Base-by-base conservation (phyloP, 2,888 invertebrate species). In the Conus canariensis region DNA sequence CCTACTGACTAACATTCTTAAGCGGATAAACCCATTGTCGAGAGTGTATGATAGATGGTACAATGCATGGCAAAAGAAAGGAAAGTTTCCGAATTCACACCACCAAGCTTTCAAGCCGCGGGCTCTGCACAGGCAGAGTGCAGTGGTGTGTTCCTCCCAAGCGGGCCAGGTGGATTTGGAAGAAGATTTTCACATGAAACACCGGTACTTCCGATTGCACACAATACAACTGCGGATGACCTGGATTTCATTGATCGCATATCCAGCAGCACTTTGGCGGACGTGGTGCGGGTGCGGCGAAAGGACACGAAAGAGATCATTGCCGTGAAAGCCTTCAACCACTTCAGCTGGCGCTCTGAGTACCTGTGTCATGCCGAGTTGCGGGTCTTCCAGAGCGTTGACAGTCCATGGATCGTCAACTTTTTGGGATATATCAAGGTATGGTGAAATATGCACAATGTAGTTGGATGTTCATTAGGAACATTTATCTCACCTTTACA, bases 291-390 rank as follows among this genome's bases (percentile, higher is more conserved):
- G 9, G 56, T 82, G 14, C 67, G 45, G 64, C 45, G 70, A 12
- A 30, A 30, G 19, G 67, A 67, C 19, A 67, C 85, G 12, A 45
- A 59, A 12, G 25, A 58, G 70, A 56, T 89, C 9, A 85, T 89
- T 7, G 89, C 67, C 8, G 89, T 67, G 16, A 89, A 89, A 22
- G 89, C 89, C 1, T 89, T 82, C 85, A 56, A 30, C 30, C 83
- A n/a, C 25, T 4, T 8, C 12, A 30, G 60, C n/a, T 89, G 89
- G 89, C 85, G 89, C 12, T 83, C 89, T 19, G 85, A 89, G 82
- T 89, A 89, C 64, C 85, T 89, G 67, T 89, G 30, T 25, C 64
- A n/a, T 30, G 85, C 89, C 10, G 89, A 89, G 25, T 70, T 89
- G 16, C 85, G 89, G 14, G 22, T 89, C 1, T 58, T 89, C 70